Percentiles rank a stretch among this genome's conserved stretches.
Evolutionary conservation across 2,113 vertebrate species (phyloP).

Genomic region (Cochlearius cochlearius): DNA sequence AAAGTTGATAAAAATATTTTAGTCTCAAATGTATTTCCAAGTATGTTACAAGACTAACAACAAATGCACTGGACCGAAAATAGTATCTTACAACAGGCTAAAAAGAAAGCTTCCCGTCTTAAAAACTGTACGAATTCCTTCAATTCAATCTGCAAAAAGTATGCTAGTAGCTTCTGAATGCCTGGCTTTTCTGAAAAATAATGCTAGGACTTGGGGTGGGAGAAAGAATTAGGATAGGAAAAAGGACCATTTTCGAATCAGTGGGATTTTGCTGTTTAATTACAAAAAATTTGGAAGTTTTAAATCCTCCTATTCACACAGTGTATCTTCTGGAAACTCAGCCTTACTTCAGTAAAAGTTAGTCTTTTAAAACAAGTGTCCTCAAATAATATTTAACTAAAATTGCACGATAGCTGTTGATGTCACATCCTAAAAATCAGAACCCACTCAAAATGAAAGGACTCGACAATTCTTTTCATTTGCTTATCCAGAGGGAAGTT

Average conservation of each 20-base stretch:
- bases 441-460: neutral
- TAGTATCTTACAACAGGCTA: neutral
- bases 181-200: neutral
- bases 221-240: neutral
- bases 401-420: neutral
- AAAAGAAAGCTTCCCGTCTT: neutral
- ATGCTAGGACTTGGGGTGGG: neutral
- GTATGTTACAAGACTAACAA: neutral
- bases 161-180: neutral
- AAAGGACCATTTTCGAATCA: neutral
- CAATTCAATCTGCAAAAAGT: neutral
- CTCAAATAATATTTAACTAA: neutral
- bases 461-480: neutral
- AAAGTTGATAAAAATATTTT: neutral
- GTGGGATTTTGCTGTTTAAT: neutral
- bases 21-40: neutral
- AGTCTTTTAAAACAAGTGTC: neutral
- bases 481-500: neutral
- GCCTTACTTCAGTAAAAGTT: neutral
- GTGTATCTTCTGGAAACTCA: neutral
- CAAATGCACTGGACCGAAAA: neutral
- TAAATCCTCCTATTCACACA: neutral
- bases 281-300: fast-evolving
- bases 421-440: neutral
- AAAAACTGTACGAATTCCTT: neutral